These are phyloP conservation scores for Anabas testudineus DNA, from an alignment of 2,797 vertebrate genomes.

Conservation along the genomic window DNA sequence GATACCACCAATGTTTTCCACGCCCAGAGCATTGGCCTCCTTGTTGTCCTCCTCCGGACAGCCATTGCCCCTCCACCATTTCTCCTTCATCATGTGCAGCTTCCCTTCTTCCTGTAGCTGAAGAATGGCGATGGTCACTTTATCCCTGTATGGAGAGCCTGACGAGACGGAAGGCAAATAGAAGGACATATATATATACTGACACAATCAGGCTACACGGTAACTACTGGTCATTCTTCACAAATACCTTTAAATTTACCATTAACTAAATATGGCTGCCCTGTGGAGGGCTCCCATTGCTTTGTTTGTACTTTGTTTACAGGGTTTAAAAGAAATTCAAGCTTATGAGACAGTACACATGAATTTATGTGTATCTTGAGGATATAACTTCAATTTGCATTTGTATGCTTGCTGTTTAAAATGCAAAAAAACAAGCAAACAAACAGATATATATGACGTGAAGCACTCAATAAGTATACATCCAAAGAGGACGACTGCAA, in stretches of 20 bases:
- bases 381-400: conserved; percentile 12
- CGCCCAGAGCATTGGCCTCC: conserved; percentile 95
- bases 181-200: neutral
- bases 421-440: neutral
- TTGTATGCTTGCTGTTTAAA: neutral
- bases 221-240: neutral
- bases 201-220: neutral
- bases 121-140: conserved; percentile 97
- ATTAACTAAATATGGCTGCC: neutral
- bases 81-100: conserved; percentile 99
- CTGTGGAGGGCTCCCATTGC: neutral
- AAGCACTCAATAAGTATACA: conserved; percentile 36
- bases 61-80: conserved; percentile 98
- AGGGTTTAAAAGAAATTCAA: conserved; percentile 10
- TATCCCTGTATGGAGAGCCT: conserved; percentile 98
- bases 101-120: conserved; percentile 99
- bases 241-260: neutral
- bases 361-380: neutral
- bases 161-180: neutral
- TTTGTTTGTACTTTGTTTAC: conserved; percentile 1
- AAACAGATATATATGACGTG: neutral
- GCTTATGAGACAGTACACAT: neutral
- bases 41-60: conserved; percentile 98
- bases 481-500: conserved; percentile 7
- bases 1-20: conserved; percentile 98